These are phyloP conservation scores for Aurelia aurita DNA, from an alignment of 30 jellyfish, hydroid and myxozoan species.

Conservation along the genomic window DNA sequence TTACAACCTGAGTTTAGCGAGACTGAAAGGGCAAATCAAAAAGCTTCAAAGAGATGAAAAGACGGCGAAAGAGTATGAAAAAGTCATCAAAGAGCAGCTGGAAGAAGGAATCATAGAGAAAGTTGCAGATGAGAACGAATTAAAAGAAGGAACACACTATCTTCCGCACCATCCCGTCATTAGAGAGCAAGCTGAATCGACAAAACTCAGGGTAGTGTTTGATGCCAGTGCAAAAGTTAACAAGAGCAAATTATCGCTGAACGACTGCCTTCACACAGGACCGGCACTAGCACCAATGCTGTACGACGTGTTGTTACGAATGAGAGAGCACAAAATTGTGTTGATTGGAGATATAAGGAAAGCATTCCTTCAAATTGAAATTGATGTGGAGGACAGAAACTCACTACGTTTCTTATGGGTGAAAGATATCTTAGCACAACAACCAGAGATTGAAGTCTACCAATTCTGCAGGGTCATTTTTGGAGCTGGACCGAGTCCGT, in stretches of 20 bases:
- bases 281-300: conserved; percentile 23
- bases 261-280: conserved; percentile 31
- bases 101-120: conserved; percentile 20
- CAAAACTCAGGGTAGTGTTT: conserved; percentile 31
- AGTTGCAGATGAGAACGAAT: not conserved
- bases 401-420: conserved; percentile 17
- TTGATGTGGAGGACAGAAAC: conserved; percentile 27
- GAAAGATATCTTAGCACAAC: not conserved
- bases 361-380: conserved; percentile 20
- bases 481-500: conserved; percentile 40
- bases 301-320: conserved; percentile 26
- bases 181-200: conserved; percentile 5
- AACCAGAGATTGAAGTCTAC: not conserved
- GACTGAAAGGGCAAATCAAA: conserved; percentile 14
- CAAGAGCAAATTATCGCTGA: conserved; percentile 1
- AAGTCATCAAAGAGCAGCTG: not conserved
- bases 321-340: conserved; percentile 24
- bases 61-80: conserved; percentile 9
- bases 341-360: conserved; percentile 21
- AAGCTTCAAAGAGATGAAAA: conserved; percentile 3
- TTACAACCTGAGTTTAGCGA: conserved; percentile 1
- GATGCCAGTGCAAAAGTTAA: conserved; percentile 16
- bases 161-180: conserved; percentile 27
- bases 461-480: conserved; percentile 9
- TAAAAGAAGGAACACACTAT: conserved; percentile 9